Conservation (phyloP, 2,888 invertebrate species). For the Rugalucina vietnamica region DNA sequence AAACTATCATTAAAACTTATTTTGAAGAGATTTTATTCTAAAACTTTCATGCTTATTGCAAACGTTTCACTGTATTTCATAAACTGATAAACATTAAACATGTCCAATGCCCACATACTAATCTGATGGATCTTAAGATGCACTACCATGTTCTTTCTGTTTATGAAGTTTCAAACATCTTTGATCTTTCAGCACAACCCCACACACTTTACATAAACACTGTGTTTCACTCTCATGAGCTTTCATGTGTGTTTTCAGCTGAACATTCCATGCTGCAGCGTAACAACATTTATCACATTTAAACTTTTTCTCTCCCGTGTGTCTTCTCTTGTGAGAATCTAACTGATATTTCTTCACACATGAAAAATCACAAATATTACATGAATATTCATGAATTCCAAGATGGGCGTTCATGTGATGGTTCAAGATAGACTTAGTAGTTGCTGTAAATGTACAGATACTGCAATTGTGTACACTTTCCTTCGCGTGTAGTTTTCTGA, state of each 20-base stretch:
- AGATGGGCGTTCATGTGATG: slow-evolving; percentile 14
- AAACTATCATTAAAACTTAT: too few relatives aligned
- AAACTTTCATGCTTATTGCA: too few relatives aligned
- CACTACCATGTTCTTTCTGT: slow-evolving; percentile 29
- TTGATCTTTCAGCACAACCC: slow-evolving; percentile 16
- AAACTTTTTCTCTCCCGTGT: slow-evolving; percentile 3
- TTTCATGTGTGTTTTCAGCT: slow-evolving; percentile 17
- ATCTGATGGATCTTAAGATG: too few relatives aligned
- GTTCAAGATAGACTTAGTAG: not conserved
- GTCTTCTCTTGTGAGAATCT: slow-evolving; percentile 12
- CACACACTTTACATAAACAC: slow-evolving; percentile 13
- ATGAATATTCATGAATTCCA: slow-evolving; percentile 1
- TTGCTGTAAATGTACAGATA: slow-evolving; percentile 21
- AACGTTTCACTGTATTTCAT: too few relatives aligned
- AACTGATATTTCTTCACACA: slow-evolving; percentile 20
- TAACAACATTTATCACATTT: slow-evolving; percentile 26
- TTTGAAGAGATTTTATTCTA: too few relatives aligned
- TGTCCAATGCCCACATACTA: too few relatives aligned
- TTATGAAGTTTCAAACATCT: slow-evolving; percentile 3
- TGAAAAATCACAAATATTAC: slow-evolving; percentile 18
- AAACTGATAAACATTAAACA: too few relatives aligned
- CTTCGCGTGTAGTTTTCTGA: slow-evolving; percentile 19
- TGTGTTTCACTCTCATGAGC: not conserved
- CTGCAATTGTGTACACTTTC: slow-evolving; percentile 12
- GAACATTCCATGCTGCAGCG: too few relatives aligned